Evolutionary conservation across 2,113 vertebrate species (phyloP).

Genomic region (Bufo bufo): DNA sequence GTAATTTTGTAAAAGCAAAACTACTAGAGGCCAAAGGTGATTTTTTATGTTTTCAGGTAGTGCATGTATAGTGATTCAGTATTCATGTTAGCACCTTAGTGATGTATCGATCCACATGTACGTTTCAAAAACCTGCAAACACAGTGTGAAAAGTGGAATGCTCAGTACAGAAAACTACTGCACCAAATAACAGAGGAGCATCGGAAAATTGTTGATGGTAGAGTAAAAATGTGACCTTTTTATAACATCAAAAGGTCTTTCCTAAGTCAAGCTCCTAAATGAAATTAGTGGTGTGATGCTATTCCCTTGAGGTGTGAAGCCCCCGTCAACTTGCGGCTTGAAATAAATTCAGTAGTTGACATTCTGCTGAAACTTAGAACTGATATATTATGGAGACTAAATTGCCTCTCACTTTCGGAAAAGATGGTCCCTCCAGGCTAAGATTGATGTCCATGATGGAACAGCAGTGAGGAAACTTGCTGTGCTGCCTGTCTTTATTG

Average conservation of each 20-base stretch:
- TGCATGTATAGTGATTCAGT: constrained; percentile 3
- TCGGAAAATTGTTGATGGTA: constrained; percentile 51
- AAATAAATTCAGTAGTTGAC: constrained; percentile 66
- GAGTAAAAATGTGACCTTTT: constrained; percentile 40
- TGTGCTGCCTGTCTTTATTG: constrained; percentile 55
- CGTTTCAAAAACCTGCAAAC: not conserved
- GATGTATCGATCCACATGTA: constrained; percentile 18
- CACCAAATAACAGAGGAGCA: not conserved
- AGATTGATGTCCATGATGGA: constrained; percentile 60
- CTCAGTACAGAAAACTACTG: constrained; percentile 25
- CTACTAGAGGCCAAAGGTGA: not conserved
- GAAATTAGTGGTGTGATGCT: constrained; percentile 62
- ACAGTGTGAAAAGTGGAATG: constrained; percentile 22
- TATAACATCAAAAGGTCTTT: constrained; percentile 55
- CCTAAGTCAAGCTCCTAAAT: constrained; percentile 59
- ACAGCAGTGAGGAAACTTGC: constrained; percentile 55
- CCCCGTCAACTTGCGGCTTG: constrained; percentile 59
- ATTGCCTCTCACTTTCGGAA: constrained; percentile 67
- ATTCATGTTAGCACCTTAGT: constrained; percentile 29
- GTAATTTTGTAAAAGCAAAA: not conserved
- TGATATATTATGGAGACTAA: constrained; percentile 64
- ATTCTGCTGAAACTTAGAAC: constrained; percentile 63
- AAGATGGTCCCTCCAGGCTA: constrained; percentile 61
- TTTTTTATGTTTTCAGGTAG: not conserved
- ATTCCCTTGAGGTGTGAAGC: constrained; percentile 61